Evolutionary conservation across 2,888 invertebrate genomes (phyloP), one percentile per base, ranked within the genome.

Genomic region (Chymomyza procnemis): DNA sequence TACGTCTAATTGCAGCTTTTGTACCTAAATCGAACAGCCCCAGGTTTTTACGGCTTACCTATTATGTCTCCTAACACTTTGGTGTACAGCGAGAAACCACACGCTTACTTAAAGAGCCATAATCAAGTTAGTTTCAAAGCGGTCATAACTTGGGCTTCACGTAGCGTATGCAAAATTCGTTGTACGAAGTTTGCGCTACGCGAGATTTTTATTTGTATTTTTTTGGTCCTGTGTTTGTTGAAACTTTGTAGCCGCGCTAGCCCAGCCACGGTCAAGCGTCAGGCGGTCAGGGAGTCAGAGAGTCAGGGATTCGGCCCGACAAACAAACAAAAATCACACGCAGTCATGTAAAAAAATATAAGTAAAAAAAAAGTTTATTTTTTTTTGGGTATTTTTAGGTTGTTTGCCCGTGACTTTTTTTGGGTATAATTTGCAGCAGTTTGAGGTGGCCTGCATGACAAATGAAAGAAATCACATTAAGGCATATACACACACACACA

Each of bases 401-500:
- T 18, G 18, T 21, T 14, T 18, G 21, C 54, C 48, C 19, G 18
- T 50, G 50, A 18, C 50, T 16, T 50, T 50, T 48, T 48, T 50
- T 50, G 50, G 16, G 18, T n/a, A 19, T 50, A 50, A 50, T 50
- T 50, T 50, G 50, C 19, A 9, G 55, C 55, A 19, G 21, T 30
- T 2, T n/a, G 52, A 12, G 19, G 19, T 12, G 52, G 19, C 19
- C 16, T 52, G 21, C 21, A 57, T 57, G 30, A 57, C 57, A 34
- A 57, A 57, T 59, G 46, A 48, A 59, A 59, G 50, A 54, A 61
- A 61, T 50, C 60, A 61, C 12, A 59, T 34, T 59, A 16, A 59
- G 58, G 21, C 41, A 16, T 21, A 30, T 14, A 57, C 16, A 26
- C n/a, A 30, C 12, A 57, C 26, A 34, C 18, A 55, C 55, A 55